Conservation (phyloP, 2,113 vertebrate genomes). For the Burhinus oedicnemus region DNA sequence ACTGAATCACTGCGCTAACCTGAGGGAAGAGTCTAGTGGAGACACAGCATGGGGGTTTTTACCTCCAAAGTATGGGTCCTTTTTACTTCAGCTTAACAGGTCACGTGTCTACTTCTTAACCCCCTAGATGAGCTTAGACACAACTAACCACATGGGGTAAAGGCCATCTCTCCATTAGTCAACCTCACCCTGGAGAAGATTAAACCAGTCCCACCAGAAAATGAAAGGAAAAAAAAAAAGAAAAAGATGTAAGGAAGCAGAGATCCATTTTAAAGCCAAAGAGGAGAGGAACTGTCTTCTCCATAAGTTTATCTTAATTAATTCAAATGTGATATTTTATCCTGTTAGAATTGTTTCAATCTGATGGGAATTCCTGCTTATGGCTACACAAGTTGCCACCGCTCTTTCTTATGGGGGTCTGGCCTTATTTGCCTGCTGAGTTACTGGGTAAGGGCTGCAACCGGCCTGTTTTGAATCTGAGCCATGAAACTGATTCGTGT, state of each 20-base stretch:
- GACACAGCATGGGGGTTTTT: neutral
- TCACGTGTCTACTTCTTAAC: neutral
- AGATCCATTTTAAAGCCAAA: neutral
- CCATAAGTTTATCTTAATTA: neutral
- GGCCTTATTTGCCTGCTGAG: neutral
- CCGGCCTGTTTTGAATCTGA: neutral
- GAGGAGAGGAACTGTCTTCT: neutral
- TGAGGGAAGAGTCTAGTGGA: neutral
- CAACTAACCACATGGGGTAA: neutral
- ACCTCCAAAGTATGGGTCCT: neutral
- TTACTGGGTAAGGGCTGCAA: neutral
- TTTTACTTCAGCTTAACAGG: neutral
- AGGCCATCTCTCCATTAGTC: neutral
- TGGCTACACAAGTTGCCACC: neutral
- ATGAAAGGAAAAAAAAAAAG: neutral
- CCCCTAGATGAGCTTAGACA: neutral
- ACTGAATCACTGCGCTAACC: neutral
- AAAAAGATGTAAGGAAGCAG: neutral
- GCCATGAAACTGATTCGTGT: neutral
- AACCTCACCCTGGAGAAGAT: neutral
- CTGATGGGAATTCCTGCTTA: neutral
- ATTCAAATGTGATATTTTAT: neutral
- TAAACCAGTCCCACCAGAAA: neutral
- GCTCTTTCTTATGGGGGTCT: neutral
- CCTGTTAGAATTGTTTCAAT: neutral